Evolutionary conservation across 2,797 vertebrate species (phyloP), one percentile per base, ranked within the genome.

Genomic region (Geotrypetes seraphini): DNA sequence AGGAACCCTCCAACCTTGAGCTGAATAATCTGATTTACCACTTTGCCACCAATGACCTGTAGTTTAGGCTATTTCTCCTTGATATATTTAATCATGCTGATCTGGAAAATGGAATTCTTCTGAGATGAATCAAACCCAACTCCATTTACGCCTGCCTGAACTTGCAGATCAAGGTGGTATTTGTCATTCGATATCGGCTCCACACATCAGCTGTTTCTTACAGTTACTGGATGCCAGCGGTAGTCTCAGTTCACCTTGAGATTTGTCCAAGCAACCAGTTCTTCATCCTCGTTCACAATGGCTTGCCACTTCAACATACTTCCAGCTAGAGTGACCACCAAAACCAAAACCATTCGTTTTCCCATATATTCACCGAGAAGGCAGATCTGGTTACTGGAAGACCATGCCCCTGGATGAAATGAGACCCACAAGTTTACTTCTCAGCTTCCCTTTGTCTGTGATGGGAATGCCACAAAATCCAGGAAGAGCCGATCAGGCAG

Each of bases 391-490:
- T 43, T 90, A 97, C 50, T 99, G 85, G 63, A 99, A 99, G 63
- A 99, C 95, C 2, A 97, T 99, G 63, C 99, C 95, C 42, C 95
- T 79, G 9, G 95, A 97, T 0, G 95, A 96, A 60, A 99, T 99
- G 59, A 99, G 97, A 45, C 95, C 95, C 43, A 92, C 86, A 38
- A 99, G 78, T 13, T 79, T 85, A 29, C 93, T 83, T 2, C 95
- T 94, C 90, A 99, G 97, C 58, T 88, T 88, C 19, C 95, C 95
- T 0, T 73, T 92, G 62, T 96, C 92, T 0, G 95, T 99, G 69
- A 99, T 89, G 28, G 95, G 95, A 44, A 99, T 99, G 26, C 95
- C 94, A 8, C 90, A 99, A 74, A 99, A 99, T 13, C 95, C 95
- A 0, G 97, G 90, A n/a, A 91, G 85, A 19, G 95, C 92, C n/a